Evolutionary conservation across 2,113 vertebrate species (phyloP), one percentile per base, ranked within the genome.

Genomic region (Pipra filicauda): DNA sequence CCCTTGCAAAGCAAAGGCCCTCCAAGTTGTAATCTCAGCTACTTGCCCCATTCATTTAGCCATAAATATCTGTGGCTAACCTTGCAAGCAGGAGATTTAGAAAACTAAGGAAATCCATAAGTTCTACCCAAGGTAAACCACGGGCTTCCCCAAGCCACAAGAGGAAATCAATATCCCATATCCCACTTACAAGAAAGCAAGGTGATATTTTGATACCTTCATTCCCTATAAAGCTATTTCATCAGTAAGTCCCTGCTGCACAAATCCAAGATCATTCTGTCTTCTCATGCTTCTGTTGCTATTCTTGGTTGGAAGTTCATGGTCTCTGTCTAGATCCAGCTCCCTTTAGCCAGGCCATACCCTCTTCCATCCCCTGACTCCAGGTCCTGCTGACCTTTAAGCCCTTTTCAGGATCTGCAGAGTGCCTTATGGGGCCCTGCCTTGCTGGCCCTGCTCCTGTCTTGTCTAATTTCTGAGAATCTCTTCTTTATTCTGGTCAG

Each of bases 81-180:
- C 88, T 95, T 93, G 90, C 75, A 88, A 94, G 82, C 43, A 77
- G 75, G 59, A 79, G 90, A 83, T 90, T 96, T 94, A 93, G 82
- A 88, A 83, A 85, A 91, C 43, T 61, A 62, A 91, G 71, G 91
- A 94, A 96, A 94, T 91, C 93, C 75, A 88, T 91, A 79, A 82
- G 59, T 89, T 85, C 75, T 55, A 77, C 72, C 16, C 59, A 84
- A 85, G 66, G 71, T 88, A 96, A 95, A 82, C 43, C 74, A 80
- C 0, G 2, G 67, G 64, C 46, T 96, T 94, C 75, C 92, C 75
- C 71, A 74, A 66, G 59, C 71, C 51, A 8, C 3, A 39, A 74
- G 52, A 92, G 35, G 35, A 93, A 90, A 95, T 94, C 91, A 74
- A 91, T 96, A 84, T 16, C 52, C 92, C 35, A 55, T 80, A 93